Evolutionary conservation across 92 coral and sea anemone species (phyloP).

Genomic region (Palythoa heliodiscus): DNA sequence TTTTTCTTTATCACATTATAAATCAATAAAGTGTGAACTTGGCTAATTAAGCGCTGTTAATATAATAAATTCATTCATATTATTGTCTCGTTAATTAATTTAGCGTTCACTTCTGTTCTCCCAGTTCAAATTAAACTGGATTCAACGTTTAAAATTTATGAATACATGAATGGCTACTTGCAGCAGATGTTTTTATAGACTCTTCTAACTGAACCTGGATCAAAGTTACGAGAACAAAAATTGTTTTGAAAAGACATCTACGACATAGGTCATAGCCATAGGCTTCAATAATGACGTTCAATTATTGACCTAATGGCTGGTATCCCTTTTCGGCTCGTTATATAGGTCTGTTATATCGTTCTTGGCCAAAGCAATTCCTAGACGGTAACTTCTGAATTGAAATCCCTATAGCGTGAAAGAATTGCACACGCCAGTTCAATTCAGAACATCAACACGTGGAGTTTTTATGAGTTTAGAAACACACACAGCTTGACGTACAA

Average conservation of each 20-base stretch:
- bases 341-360: constrained; percentile 6
- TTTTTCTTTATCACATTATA: constrained; percentile 36
- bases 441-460: background rate
- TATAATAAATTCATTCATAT: background rate
- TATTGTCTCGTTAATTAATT: background rate
- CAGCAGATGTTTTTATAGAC: background rate
- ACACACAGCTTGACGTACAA: constrained; percentile 27
- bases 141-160: background rate
- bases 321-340: background rate
- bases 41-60: constrained; percentile 9
- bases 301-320: background rate
- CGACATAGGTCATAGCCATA: too few species aligned
- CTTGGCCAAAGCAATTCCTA: background rate
- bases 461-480: constrained; percentile 4
- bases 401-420: constrained; percentile 6
- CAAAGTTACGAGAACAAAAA: background rate
- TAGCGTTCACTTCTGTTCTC: background rate
- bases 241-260: background rate
- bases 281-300: background rate
- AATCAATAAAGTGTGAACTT: constrained; percentile 32
- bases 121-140: background rate
- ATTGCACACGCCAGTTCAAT: background rate
- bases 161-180: background rate
- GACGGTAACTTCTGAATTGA: background rate
- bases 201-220: background rate